Percentiles rank a stretch among this genome's conserved stretches.
These are phyloP conservation scores for Cladopsammia gracilis DNA, from an alignment of 64 coral and sea anemone genomes.

Conservation along the genomic window DNA sequence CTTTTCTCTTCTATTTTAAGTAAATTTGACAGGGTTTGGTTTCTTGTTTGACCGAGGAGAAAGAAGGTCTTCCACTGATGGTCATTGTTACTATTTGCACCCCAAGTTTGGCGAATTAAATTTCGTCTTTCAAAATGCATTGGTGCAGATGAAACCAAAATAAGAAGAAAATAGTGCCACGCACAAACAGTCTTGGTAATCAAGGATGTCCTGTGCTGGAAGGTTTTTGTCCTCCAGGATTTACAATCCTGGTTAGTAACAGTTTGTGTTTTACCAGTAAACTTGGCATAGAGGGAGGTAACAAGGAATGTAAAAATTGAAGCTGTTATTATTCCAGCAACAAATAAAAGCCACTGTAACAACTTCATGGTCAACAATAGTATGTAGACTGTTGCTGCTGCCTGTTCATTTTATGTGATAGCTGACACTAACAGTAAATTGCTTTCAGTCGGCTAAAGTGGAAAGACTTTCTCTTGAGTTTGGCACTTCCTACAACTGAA, in stretches of 20 bases:
- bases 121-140: conserved; percentile 46
- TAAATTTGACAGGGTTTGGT: conserved; percentile 14
- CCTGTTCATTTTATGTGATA: no score
- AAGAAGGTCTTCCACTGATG: conserved; percentile 55
- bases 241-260: background rate
- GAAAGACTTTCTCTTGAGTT: no score
- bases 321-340: no score
- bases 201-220: background rate
- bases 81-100: background rate
- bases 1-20: conserved; percentile 7
- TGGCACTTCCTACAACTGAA: no score
- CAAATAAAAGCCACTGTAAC: no score
- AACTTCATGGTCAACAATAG: no score
- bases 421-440: no score
- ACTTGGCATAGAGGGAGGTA: background rate
- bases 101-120: conserved; percentile 74
- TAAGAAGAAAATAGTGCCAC: conserved; percentile 14
- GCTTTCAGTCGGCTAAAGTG: no score
- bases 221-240: background rate
- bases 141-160: conserved; percentile 68
- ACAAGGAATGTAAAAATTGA: no score
- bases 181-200: conserved; percentile 21
- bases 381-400: no score
- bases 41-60: conserved; percentile 50
- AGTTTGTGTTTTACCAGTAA: background rate